Evolutionary conservation across 2,888 invertebrate genomes (phyloP).

Genomic region (Pherbina coryleti): DNA sequence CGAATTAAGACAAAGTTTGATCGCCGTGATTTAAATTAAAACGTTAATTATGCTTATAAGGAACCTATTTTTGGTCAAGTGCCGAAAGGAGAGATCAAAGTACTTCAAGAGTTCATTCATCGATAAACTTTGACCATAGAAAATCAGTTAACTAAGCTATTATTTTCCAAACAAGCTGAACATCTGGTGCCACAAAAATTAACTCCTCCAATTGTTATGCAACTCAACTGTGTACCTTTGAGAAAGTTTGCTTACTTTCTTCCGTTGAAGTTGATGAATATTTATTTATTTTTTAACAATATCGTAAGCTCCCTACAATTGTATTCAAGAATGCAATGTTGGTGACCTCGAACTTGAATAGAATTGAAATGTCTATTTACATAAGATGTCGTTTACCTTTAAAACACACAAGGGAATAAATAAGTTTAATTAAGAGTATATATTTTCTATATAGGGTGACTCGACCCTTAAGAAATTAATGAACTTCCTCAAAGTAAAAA

Average conservation of each 20-base stretch:
- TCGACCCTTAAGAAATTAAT: too few species aligned
- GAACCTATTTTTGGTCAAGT: neutral
- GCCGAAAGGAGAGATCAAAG: neutral
- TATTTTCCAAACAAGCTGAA: too few species aligned
- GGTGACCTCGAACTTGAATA: constrained; percentile 25
- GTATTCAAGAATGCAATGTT: neutral
- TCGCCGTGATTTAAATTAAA: neutral
- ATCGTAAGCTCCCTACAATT: neutral
- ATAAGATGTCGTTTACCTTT: constrained; percentile 17
- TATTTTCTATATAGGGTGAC: too few species aligned
- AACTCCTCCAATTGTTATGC: too few species aligned
- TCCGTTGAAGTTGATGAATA: neutral
- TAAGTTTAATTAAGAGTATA: too few species aligned
- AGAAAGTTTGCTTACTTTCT: neutral
- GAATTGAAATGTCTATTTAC: constrained; percentile 11
- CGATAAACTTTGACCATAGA: too few species aligned
- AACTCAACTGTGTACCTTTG: neutral
- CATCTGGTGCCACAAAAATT: too few species aligned
- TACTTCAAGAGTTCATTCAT: too few species aligned
- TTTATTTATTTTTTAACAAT: neutral
- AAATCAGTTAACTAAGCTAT: too few species aligned
- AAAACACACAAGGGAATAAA: neutral
- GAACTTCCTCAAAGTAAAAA: too few species aligned
- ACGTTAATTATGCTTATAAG: neutral
- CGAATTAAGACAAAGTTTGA: neutral